phyloP scores from a whole-genome alignment of 2,888 invertebrate species.

The Lypha dubia region DNA sequence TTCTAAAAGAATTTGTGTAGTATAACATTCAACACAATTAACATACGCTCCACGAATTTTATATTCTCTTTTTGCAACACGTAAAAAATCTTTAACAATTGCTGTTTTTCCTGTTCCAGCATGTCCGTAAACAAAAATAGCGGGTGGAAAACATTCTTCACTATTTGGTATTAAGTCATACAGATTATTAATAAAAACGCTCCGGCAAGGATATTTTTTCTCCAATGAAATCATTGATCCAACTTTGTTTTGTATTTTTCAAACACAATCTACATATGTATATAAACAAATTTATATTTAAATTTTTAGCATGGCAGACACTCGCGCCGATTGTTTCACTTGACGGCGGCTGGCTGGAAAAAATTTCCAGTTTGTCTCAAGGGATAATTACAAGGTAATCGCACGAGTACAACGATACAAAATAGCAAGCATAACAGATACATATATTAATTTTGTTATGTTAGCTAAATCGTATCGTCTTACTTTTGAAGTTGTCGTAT shows the following conservation, averaged over 20 bases:
- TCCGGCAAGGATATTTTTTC: constrained; percentile 80
- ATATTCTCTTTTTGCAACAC: constrained; percentile 85
- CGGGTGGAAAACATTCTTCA: constrained; percentile 87
- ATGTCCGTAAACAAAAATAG: constrained; percentile 92
- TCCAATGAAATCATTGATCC: constrained; percentile 45
- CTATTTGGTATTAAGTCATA: constrained; percentile 80
- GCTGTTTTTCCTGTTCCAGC: constrained; percentile 93
- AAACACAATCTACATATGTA: too few relatives aligned
- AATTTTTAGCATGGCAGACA: too few relatives aligned
- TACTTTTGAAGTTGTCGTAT: too few relatives aligned
- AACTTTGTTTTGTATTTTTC: background rate
- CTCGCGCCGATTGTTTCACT: too few relatives aligned
- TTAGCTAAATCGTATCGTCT: too few relatives aligned
- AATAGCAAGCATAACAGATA: too few relatives aligned
- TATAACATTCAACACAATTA: constrained; percentile 93
- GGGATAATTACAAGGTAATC: too few relatives aligned
- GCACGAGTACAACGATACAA: too few relatives aligned
- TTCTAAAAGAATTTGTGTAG: constrained; percentile 90
- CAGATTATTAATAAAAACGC: constrained; percentile 76
- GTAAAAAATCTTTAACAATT: constrained; percentile 86
- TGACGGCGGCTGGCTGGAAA: too few relatives aligned
- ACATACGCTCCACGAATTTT: constrained; percentile 85
- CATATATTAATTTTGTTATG: too few relatives aligned
- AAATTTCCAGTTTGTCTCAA: too few relatives aligned
- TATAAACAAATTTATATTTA: too few relatives aligned